phyloP scores from a whole-genome alignment of 2,797 vertebrate genomes.

The Phoebastria nigripes region DNA sequence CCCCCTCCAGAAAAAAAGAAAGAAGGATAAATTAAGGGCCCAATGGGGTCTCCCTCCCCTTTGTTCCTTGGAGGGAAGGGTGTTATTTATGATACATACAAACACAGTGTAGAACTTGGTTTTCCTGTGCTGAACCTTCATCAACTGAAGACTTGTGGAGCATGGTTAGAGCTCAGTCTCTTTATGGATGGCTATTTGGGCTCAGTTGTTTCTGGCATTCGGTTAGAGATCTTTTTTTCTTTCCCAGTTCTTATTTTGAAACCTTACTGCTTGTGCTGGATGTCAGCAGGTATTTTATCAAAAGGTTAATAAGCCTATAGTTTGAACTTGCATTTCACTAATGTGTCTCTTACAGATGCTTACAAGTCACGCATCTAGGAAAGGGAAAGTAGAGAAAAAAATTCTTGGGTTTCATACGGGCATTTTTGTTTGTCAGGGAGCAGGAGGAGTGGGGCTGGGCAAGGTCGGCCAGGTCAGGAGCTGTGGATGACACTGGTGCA shows the following conservation, averaged over 20 bases:
- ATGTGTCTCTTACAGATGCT: not conserved
- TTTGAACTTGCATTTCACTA: not conserved
- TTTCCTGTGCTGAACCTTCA: not conserved
- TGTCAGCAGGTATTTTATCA: not conserved
- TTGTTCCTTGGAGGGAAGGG: not conserved
- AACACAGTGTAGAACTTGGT: not conserved
- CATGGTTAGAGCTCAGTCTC: not conserved
- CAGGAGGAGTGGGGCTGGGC: not conserved
- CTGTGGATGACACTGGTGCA: not conserved
- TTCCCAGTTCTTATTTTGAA: not conserved
- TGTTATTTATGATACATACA: not conserved
- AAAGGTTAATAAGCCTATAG: not conserved
- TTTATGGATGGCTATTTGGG: not conserved
- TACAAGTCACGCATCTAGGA: not conserved
- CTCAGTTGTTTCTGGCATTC: not conserved
- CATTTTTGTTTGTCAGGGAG: not conserved
- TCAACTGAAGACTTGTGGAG: not conserved
- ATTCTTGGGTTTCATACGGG: not conserved
- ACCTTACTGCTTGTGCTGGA: not conserved
- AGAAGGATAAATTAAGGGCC: not conserved
- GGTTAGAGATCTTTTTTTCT: not conserved
- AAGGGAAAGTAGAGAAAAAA: not conserved
- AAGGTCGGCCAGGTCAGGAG: not conserved
- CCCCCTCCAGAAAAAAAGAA: not conserved
- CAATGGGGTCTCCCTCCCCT: not conserved